These are phyloP conservation scores for Drosophila azteca DNA, from an alignment of 1,140 invertebrate genomes.

Conservation along the genomic window DNA sequence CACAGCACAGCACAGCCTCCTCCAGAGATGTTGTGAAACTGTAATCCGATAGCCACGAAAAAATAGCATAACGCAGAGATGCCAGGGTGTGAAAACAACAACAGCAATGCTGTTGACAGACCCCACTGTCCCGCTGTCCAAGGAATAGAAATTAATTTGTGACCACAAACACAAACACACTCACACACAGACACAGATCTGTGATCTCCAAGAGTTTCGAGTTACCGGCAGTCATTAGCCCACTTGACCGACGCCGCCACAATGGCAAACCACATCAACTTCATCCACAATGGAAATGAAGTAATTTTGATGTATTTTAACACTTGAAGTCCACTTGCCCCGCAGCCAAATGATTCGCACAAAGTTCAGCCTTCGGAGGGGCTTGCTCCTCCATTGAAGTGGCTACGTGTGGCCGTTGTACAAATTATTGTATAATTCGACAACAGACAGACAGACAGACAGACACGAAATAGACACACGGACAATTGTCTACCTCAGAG, in stretches of 20 bases:
- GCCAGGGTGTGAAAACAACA: constrained; percentile 14
- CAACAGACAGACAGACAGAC: constrained; percentile 26
- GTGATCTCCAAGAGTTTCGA: constrained; percentile 26
- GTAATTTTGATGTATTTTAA: constrained; percentile 52
- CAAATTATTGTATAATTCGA: constrained; percentile 67
- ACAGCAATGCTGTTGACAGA: constrained; percentile 53
- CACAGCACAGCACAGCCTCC: background rate
- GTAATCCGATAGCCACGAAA: constrained; percentile 64
- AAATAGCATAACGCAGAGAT: constrained; percentile 34
- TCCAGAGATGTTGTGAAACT: constrained; percentile 30
- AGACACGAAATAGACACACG: constrained; percentile 53
- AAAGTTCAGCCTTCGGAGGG: constrained; percentile 43
- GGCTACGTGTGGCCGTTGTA: constrained; percentile 25
- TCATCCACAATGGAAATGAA: constrained; percentile 42
- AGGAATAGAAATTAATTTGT: constrained; percentile 48
- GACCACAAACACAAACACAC: constrained; percentile 18
- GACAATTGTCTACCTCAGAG: constrained; percentile 48
- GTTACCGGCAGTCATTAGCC: constrained; percentile 50
- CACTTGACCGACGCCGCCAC: constrained; percentile 65
- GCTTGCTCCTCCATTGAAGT: constrained; percentile 26
- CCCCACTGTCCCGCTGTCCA: background rate
- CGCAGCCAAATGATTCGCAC: constrained; percentile 50
- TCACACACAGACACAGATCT: constrained; percentile 32
- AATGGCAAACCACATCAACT: constrained; percentile 33
- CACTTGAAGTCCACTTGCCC: constrained; percentile 55